Conservation (phyloP, 92 coral and sea anemone species). For the Zoanthus gigantus region DNA sequence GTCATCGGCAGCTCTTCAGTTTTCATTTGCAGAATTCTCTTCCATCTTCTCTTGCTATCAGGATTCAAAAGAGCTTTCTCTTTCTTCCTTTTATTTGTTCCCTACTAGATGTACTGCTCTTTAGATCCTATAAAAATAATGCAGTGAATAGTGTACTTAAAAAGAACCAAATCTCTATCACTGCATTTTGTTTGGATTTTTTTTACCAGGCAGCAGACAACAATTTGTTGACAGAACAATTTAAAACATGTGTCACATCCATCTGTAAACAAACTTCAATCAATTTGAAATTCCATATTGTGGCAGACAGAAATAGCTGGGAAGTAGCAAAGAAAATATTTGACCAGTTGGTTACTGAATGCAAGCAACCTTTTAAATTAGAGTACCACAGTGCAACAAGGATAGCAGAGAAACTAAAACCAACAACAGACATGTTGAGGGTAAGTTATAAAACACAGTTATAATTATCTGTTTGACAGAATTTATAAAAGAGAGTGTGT, state of each 20-base stretch:
- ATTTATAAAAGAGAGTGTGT: too few relatives aligned
- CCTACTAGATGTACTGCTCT: too few relatives aligned
- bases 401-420: constrained; percentile 61
- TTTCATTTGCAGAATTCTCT: too few relatives aligned
- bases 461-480: too few relatives aligned
- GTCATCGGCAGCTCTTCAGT: too few relatives aligned
- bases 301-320: constrained; percentile 69
- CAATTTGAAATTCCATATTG: constrained; percentile 68
- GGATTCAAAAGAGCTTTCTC: too few relatives aligned
- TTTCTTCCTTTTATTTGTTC: too few relatives aligned
- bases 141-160: too few relatives aligned
- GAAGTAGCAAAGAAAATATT: constrained; percentile 57
- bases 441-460: constrained; percentile 41
- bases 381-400: constrained; percentile 68
- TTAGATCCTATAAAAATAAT: too few relatives aligned
- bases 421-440: constrained; percentile 68
- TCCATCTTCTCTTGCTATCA: too few relatives aligned
- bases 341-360: constrained; percentile 44
- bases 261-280: constrained; percentile 72
- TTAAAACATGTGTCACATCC: constrained; percentile 71
- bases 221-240: constrained; percentile 63
- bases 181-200: constrained; percentile 35
- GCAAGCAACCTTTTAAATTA: constrained; percentile 59
- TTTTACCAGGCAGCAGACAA: constrained; percentile 66
- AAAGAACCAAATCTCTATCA: too few relatives aligned